Evolutionary conservation across 2,797 vertebrate species (phyloP), one percentile per base, ranked within the genome.

Genomic region (Sebastes hopkinsi): DNA sequence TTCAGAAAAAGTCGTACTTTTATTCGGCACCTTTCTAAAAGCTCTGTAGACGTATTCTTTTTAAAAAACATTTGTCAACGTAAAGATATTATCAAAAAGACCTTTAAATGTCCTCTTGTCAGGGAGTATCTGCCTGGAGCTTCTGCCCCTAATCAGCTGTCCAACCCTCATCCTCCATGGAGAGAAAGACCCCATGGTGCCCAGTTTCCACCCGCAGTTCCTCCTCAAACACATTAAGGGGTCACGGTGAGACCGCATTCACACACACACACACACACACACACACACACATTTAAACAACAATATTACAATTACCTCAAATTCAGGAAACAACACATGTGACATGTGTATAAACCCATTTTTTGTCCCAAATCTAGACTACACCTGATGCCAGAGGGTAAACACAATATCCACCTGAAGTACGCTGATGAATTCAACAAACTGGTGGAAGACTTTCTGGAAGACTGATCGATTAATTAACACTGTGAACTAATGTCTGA

Each of bases 81-180:
- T 42, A 42, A 42, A 42, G 5, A 42, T 42, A 14, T 42, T 42
- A 42, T 42, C 38, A 42, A 16, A 14, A 42, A 42, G 38, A 42
- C 38, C 38, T 42, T 42, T 42, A 42, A 38, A 56, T 80, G 46
- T 52, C 46, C 46, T 52, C 46, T 52, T 18, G 18, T 52, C 46
- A 98, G 98, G 97, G 79, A 97, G 84, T 29, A 97, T 98, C 92
- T 99, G 98, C 72, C 92, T 94, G 42, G 93, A 97, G 82, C 77
- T 95, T 81, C 92, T 99, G 79, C 96, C 96, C 6, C 88, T 88
- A 60, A 95, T 99, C 86, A 92, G 90, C 71, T 98, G 97, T 74
- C 97, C 97, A 3, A 97, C 97, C 52, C 92, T 99, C 80, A 96
- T 99, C 55, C 81, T 99, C 79, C 97, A 99, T 0, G 97, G 98